Percentiles rank a stretch among this genome's conserved stretches.
Evolutionary conservation across 2,113 vertebrate species (phyloP).

Genomic region (Alouatta palliata): DNA sequence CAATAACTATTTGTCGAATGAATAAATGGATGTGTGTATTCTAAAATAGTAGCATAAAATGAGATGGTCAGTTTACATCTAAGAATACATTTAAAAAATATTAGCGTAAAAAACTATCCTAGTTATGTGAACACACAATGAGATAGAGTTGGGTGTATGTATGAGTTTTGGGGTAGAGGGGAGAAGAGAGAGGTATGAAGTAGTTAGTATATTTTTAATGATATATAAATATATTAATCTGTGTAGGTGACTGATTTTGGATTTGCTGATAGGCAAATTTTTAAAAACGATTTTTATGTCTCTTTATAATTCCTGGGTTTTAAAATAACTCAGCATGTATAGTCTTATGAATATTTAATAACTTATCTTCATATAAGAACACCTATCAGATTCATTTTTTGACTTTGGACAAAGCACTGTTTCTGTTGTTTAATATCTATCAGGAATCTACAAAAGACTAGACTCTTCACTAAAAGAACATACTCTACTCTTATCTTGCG

Average conservation of each 20-base stretch:
- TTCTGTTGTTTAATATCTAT: background rate
- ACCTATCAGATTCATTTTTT: background rate
- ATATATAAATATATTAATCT: background rate
- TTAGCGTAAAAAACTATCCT: background rate
- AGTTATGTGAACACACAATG: background rate
- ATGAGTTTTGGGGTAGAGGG: background rate
- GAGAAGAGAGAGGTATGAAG: background rate
- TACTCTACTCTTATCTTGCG: background rate
- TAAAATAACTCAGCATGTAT: background rate
- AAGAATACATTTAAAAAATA: slow-evolving; percentile 34
- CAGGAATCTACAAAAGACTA: background rate
- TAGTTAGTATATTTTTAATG: background rate
- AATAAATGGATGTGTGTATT: background rate
- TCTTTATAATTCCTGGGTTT: background rate
- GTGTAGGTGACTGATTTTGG: background rate
- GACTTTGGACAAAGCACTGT: background rate
- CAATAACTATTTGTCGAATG: background rate
- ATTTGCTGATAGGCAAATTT: background rate
- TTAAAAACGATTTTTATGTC: background rate
- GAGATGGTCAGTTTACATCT: slow-evolving; percentile 3
- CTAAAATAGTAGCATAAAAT: background rate
- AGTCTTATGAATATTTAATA: background rate
- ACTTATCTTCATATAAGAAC: background rate
- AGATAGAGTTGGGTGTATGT: background rate
- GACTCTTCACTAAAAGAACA: background rate